phyloP scores from a whole-genome alignment of 2,888 invertebrate genomes.

The Conops quadrifasciatus region DNA sequence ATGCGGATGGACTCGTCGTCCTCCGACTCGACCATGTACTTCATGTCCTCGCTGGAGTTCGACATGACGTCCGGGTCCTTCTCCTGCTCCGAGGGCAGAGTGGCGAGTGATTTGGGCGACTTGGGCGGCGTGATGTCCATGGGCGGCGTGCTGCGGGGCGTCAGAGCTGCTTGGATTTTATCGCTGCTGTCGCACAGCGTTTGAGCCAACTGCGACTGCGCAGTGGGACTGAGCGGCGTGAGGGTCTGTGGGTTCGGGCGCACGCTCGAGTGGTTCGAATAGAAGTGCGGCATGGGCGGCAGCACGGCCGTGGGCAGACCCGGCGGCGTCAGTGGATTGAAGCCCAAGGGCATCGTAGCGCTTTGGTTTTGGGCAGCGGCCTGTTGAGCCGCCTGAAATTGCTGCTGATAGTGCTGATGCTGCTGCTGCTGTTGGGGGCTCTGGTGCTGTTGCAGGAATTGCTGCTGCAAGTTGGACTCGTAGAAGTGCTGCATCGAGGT shows the following conservation, averaged over 20 bases:
- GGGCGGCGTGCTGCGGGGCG: slow-evolving; percentile 62
- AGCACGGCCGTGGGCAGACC: slow-evolving; percentile 65
- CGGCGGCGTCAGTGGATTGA: slow-evolving; percentile 72
- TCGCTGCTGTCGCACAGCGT: slow-evolving; percentile 41
- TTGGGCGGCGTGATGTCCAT: slow-evolving; percentile 65
- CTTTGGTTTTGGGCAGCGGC: slow-evolving; percentile 48
- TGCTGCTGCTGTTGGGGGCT: slow-evolving; percentile 52
- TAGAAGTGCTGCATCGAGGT: slow-evolving; percentile 56
- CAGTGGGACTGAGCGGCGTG: slow-evolving; percentile 48
- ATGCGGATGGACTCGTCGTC: slow-evolving; percentile 66
- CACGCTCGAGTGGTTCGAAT: slow-evolving; percentile 42
- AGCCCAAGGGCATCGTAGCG: slow-evolving; percentile 67
- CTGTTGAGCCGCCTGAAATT: slow-evolving; percentile 50
- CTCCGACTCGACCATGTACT: slow-evolving; percentile 59
- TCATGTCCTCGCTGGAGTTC: slow-evolving; percentile 63
- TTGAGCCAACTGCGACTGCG: slow-evolving; percentile 37
- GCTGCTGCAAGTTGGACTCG: slow-evolving; percentile 48
- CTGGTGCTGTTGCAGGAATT: slow-evolving; percentile 47
- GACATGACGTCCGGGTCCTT: slow-evolving; percentile 60
- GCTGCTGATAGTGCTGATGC: slow-evolving; percentile 48
- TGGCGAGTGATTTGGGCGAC: slow-evolving; percentile 53
- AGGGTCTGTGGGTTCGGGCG: slow-evolving; percentile 43
- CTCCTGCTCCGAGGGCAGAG: slow-evolving; percentile 42
- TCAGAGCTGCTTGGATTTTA: slow-evolving; percentile 54
- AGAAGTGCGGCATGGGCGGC: slow-evolving; percentile 54